Base-by-base conservation (phyloP, 2,797 vertebrate species). In the Champsocephalus esox region DNA sequence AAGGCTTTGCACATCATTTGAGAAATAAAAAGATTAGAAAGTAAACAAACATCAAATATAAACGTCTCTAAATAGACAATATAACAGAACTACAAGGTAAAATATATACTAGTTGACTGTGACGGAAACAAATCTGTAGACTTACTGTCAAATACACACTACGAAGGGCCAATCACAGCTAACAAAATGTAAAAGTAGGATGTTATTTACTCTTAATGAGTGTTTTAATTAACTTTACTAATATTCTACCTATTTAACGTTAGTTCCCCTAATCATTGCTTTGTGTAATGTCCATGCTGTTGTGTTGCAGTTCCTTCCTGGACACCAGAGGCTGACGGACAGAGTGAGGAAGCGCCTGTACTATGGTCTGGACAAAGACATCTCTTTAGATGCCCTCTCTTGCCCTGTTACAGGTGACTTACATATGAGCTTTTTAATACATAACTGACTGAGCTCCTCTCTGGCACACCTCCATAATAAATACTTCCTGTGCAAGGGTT, bases 301-400 rank as follows among this genome's bases (percentile, higher is more conserved):
- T 64, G 24, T 59, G 49, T 63, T 19, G 4, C 90, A 98, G 97
- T 96, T 98, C 88, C 92, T 98, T 62, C 98, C 98, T 9, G 95
- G 95, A 87, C 98, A 99, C 70, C 96, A 97, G 87, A 96, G 96
- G 89, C 90, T 98, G 87, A 96, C 95, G 0, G 96, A 98, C 70
- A 91, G 97, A 45, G 95, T 99, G 56, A 95, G 96, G 72, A 98
- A 97, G 88, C 92, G 98, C 32, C 93, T 99, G 34, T 99, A 99
- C 68, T 99, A 99, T 83, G 96, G 97, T 61, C 95, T 97, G 94
- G 98, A 98, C 63, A 92, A 89, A 19, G 97, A 99, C 19, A 94
- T 95, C 51, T 92, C 94, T 14, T 84, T 99, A 77, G 98, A 99
- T 79, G 95, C 95, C 28, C 96, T 99, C 32, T 99, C 98, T 5